Percentiles rank a stretch among this genome's conserved stretches.
Evolutionary conservation across 1,140 invertebrate species (phyloP).

Genomic region (Drosophila repleta): DNA sequence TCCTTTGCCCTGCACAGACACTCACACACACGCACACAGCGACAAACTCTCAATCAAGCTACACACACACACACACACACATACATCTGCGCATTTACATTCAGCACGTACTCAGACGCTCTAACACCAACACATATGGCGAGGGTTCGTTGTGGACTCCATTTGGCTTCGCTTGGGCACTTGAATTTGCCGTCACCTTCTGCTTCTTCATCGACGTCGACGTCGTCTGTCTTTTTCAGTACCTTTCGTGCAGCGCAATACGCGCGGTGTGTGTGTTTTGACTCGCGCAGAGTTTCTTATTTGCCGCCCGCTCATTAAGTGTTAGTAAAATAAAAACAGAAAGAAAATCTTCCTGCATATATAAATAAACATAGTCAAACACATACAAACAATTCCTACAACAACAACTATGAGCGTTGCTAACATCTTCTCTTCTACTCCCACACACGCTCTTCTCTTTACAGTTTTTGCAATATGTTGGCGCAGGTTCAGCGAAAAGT

Average conservation of each 20-base stretch:
- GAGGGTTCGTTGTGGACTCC: constrained; percentile 68
- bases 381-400: constrained; percentile 8
- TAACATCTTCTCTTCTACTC: constrained; percentile 24
- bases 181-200: constrained; percentile 33
- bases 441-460: constrained; percentile 43
- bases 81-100: constrained; percentile 11
- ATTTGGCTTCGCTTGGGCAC: constrained; percentile 68
- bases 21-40: background rate
- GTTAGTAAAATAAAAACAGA: constrained; percentile 39
- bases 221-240: constrained; percentile 64
- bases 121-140: constrained; percentile 18
- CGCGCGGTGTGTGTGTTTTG: constrained; percentile 68
- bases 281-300: constrained; percentile 61
- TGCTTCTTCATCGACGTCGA: constrained; percentile 23
- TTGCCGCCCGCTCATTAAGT: constrained; percentile 63
- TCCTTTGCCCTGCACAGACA: constrained; percentile 38
- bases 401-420: constrained; percentile 16
- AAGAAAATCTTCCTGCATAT: constrained; percentile 10
- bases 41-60: constrained; percentile 3
- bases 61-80: constrained; percentile 6
- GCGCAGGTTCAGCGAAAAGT: constrained; percentile 68
- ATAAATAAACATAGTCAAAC: constrained; percentile 17
- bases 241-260: constrained; percentile 78
- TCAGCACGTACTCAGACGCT: constrained; percentile 19
- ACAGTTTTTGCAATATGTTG: constrained; percentile 65